A percentile compares a stretch with the other conserved stretches of the same genome.
Conservation (phyloP, 2,797 vertebrate genomes). For the Phyllotis vaccarum region DNA sequence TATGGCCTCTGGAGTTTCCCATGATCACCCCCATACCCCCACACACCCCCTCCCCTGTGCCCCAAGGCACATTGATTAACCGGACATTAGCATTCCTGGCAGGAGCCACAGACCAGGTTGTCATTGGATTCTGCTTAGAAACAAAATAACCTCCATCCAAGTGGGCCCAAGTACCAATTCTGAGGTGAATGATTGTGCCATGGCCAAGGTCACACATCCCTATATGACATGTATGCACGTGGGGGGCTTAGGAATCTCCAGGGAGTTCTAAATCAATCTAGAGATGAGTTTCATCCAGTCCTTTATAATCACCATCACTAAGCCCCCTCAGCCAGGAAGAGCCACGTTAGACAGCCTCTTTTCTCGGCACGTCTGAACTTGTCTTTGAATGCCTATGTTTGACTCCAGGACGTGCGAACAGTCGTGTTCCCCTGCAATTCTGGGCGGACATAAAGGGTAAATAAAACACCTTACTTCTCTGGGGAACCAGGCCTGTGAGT, state of each 20-base stretch:
- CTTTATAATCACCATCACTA: slow-evolving; percentile 68
- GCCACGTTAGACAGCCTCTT: slow-evolving; percentile 24
- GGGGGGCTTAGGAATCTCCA: slow-evolving; percentile 45
- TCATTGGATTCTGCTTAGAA: slow-evolving; percentile 85
- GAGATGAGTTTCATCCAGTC: slow-evolving; percentile 66
- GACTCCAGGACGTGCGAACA: slow-evolving; percentile 30
- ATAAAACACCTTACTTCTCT: background rate
- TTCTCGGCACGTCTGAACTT: slow-evolving; percentile 2
- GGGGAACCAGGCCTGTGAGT: background rate
- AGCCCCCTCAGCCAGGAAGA: background rate
- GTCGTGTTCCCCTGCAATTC: background rate
- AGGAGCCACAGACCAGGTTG: slow-evolving; percentile 82
- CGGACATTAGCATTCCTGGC: slow-evolving; percentile 86
- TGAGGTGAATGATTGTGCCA: slow-evolving; percentile 77
- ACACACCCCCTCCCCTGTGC: background rate
- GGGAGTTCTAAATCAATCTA: slow-evolving; percentile 63
- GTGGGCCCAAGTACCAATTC: slow-evolving; percentile 85
- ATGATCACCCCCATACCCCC: background rate
- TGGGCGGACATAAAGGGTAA: background rate
- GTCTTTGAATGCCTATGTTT: slow-evolving; percentile 64
- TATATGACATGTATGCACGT: background rate
- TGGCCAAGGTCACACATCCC: slow-evolving; percentile 81
- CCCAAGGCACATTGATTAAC: slow-evolving; percentile 82
- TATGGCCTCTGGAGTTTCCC: background rate
- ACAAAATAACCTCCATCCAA: slow-evolving; percentile 88